These are phyloP conservation scores for Anoura caudifer DNA, from an alignment of 2,113 vertebrate species.

Conservation along the genomic window DNA sequence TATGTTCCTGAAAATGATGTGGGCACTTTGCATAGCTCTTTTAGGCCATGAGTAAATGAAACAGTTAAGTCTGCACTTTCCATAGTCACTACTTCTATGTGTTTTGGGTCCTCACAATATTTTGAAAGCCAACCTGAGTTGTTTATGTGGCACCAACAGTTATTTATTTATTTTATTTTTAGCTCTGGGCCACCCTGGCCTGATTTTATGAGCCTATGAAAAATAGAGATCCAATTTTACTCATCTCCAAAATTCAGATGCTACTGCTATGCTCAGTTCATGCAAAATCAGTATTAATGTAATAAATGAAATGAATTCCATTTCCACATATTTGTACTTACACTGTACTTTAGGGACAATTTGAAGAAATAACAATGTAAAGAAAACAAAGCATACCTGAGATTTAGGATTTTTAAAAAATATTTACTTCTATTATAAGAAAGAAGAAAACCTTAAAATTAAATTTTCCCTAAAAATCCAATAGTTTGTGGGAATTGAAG, in stretches of 20 bases:
- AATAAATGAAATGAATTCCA: not conserved
- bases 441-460: not conserved
- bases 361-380: not conserved
- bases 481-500: not conserved
- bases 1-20: not conserved
- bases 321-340: not conserved
- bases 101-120: not conserved
- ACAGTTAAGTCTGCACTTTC: not conserved
- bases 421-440: not conserved
- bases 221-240: not conserved
- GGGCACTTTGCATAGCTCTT: not conserved
- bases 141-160: not conserved
- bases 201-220: not conserved
- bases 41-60: not conserved
- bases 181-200: not conserved
- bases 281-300: not conserved
- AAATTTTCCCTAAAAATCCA: not conserved
- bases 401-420: not conserved
- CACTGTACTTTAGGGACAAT: not conserved
- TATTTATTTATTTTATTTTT: not conserved
- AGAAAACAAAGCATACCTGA: not conserved
- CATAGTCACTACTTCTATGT: not conserved
- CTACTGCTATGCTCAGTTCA: not conserved
- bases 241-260: not conserved
- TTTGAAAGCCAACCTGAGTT: not conserved